These are phyloP conservation scores for Geotrupes spiniger DNA, from an alignment of 2,888 invertebrate genomes.

Conservation along the genomic window DNA sequence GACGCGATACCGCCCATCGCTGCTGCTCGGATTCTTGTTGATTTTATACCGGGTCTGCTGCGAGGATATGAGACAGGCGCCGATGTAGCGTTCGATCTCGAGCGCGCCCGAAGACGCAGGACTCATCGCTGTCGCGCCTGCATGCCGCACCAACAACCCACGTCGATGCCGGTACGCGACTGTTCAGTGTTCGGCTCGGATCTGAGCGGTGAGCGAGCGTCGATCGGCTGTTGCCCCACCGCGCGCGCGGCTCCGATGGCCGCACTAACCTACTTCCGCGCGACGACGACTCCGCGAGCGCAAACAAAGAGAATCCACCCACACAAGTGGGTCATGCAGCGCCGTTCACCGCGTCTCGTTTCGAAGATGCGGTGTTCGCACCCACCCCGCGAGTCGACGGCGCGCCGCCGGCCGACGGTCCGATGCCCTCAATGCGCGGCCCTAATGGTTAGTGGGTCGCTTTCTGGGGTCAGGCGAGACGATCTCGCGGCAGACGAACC, in stretches of 20 bases:
- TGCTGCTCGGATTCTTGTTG: slow-evolving; percentile 47
- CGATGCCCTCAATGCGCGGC: slow-evolving; percentile 34
- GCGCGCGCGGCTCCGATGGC: background rate
- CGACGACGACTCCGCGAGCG: slow-evolving; percentile 20
- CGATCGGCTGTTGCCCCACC: background rate
- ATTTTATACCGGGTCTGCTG: slow-evolving; percentile 33
- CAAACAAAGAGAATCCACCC: slow-evolving; percentile 36
- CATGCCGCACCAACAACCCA: background rate
- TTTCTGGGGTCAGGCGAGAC: slow-evolving; percentile 27
- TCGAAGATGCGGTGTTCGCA: slow-evolving; percentile 18
- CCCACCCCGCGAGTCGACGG: slow-evolving; percentile 16
- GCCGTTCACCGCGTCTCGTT: background rate
- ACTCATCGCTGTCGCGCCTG: slow-evolving; percentile 56
- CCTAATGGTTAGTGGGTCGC: slow-evolving; percentile 34
- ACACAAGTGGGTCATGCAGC: slow-evolving; percentile 8
- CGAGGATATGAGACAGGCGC: slow-evolving; percentile 60
- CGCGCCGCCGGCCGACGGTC: slow-evolving; percentile 21
- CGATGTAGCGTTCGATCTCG: slow-evolving; percentile 63
- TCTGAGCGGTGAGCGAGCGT: too few species aligned
- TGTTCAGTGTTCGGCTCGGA: too few species aligned
- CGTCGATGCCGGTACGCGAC: background rate
- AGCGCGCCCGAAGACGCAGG: slow-evolving; percentile 64
- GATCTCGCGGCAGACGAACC: background rate
- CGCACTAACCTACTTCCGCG: slow-evolving; percentile 49
- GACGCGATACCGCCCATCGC: slow-evolving; percentile 41